Evolutionary conservation across 1,140 invertebrate genomes (phyloP).

Genomic region (Calephelis nemesis): DNA sequence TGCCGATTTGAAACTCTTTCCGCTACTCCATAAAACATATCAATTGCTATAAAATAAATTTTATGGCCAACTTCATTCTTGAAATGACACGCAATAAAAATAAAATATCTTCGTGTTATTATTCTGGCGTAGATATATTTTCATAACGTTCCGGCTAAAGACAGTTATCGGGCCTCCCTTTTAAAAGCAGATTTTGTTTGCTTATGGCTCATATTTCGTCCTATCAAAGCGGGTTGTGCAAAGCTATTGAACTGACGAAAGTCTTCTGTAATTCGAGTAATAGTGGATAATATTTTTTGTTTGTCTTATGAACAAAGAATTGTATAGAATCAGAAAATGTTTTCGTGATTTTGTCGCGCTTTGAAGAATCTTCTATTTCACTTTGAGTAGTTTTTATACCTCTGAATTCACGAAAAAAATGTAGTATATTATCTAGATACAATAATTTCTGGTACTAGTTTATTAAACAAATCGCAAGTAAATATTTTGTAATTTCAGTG

Average conservation of each 20-base stretch:
- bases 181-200: neutral
- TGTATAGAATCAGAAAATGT: too few relatives aligned
- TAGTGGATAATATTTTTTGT: too few relatives aligned
- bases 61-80: neutral
- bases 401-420: too few relatives aligned
- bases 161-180: neutral
- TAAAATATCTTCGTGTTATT: conserved; percentile 2
- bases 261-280: neutral
- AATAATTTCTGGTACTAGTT: too few relatives aligned
- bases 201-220: neutral
- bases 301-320: too few relatives aligned
- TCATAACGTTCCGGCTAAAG: neutral
- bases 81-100: conserved; percentile 3
- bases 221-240: neutral
- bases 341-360: too few relatives aligned
- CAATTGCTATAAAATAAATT: conserved; percentile 6
- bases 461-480: too few relatives aligned
- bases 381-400: too few relatives aligned
- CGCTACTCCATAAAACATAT: neutral
- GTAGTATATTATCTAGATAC: too few relatives aligned
- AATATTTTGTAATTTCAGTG: too few relatives aligned
- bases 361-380: too few relatives aligned
- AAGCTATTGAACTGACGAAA: neutral
- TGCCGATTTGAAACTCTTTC: neutral
- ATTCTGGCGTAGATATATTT: conserved; percentile 9